Percentiles rank a stretch among this genome's conserved stretches.
phyloP scores from a whole-genome alignment of 1,140 invertebrate genomes.

The Oncopodura yosiiana region DNA sequence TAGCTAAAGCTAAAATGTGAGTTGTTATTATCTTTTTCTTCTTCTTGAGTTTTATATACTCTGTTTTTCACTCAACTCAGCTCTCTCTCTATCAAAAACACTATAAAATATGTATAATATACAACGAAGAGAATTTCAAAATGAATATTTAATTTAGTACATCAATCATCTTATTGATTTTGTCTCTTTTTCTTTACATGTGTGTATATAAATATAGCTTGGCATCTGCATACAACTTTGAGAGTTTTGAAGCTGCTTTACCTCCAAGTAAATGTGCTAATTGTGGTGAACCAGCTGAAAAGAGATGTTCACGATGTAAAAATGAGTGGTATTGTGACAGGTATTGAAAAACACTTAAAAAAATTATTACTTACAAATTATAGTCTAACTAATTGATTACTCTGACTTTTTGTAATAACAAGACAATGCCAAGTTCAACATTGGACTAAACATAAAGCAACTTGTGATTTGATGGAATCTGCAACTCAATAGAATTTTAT shows the following conservation, averaged over 20 bases:
- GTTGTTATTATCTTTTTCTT: background rate
- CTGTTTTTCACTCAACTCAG: background rate
- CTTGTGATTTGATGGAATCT: conserved; percentile 17
- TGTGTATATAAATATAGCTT: conserved; percentile 21
- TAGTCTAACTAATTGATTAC: background rate
- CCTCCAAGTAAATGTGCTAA: conserved; percentile 38
- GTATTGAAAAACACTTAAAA: conserved; percentile 33
- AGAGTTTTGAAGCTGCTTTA: conserved; percentile 41
- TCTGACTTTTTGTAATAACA: background rate
- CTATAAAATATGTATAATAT: background rate
- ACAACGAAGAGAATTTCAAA: background rate
- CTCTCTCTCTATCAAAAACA: too few species aligned
- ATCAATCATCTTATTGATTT: background rate
- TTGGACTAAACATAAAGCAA: conserved; percentile 30
- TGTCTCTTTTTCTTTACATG: background rate
- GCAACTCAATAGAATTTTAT: too few species aligned
- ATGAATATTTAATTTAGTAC: background rate
- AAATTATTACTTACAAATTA: background rate
- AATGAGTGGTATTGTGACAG: conserved; percentile 46
- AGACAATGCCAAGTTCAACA: conserved; percentile 34
- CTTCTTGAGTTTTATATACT: background rate
- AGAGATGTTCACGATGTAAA: conserved; percentile 46
- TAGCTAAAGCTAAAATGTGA: conserved; percentile 25
- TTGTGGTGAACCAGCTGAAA: conserved; percentile 41
- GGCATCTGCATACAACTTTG: conserved; percentile 41